A percentile compares a stretch with the other conserved stretches of the same genome.
Conservation (phyloP, 2,113 vertebrate species). For the Cervus canadensis region DNA sequence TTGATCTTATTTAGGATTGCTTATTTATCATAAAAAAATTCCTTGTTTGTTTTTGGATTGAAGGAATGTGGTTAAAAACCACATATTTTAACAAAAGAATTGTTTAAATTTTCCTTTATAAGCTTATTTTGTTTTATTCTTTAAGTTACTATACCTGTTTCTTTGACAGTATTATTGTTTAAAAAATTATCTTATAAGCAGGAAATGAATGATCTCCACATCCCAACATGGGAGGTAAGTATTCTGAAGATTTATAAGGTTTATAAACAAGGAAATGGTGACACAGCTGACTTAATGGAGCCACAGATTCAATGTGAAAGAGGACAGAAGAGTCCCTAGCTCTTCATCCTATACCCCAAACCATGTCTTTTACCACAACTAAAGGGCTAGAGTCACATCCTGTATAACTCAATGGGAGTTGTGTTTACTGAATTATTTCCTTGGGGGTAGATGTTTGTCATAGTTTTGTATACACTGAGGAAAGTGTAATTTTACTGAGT, state of each 20-base stretch:
- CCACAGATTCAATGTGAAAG: conserved; percentile 20
- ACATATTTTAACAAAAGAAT: not conserved
- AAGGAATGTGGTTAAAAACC: conserved; percentile 16
- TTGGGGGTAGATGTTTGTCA: conserved; percentile 38
- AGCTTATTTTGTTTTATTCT: conserved; percentile 31
- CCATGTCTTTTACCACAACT: conserved; percentile 50
- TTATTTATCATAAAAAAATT: conserved; percentile 7
- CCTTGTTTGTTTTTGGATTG: conserved; percentile 4
- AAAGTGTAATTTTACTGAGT: conserved; percentile 29
- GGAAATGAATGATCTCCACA: conserved; percentile 35
- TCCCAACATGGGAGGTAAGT: not conserved
- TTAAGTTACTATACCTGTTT: not conserved
- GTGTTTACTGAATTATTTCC: conserved; percentile 49
- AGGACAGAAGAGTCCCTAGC: conserved; percentile 17
- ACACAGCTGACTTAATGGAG: conserved; percentile 35
- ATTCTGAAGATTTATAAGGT: conserved; percentile 35
- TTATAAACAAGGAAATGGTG: conserved; percentile 41
- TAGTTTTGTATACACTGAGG: not conserved
- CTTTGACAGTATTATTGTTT: conserved; percentile 33
- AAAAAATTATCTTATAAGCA: conserved; percentile 14
- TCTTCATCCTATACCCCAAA: conserved; percentile 24
- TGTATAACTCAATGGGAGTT: conserved; percentile 50
- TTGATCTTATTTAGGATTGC: not conserved
- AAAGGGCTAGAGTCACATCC: conserved; percentile 43
- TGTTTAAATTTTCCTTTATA: not conserved